phyloP scores from a whole-genome alignment of 92 coral and sea anemone genomes.

The Palythoa caribaeorum region DNA sequence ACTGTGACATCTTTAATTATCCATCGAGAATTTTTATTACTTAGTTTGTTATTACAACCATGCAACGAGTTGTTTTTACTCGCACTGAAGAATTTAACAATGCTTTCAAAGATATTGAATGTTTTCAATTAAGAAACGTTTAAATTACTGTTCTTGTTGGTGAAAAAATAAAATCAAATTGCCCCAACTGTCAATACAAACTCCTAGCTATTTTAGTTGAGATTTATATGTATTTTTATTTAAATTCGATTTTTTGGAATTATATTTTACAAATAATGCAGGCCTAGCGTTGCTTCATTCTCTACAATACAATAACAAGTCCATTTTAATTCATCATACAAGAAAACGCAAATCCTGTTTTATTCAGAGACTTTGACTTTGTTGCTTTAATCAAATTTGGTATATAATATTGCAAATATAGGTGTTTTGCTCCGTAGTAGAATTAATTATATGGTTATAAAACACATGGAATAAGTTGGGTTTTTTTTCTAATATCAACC shows the following conservation, averaged over 20 bases:
- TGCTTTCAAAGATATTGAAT: not conserved
- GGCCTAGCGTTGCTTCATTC: not conserved
- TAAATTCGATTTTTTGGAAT: not conserved
- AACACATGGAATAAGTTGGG: not conserved
- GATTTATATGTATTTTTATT: not conserved
- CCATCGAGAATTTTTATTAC: not conserved
- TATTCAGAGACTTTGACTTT: not conserved
- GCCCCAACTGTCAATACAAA: not conserved
- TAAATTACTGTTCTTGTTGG: not conserved
- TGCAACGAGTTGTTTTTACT: not conserved
- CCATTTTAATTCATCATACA: no score
- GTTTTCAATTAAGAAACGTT: not conserved
- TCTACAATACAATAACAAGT: no score
- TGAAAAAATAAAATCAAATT: not conserved
- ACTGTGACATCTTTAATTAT: not conserved
- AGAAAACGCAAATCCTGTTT: not conserved
- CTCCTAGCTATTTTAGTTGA: not conserved
- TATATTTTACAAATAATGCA: not conserved
- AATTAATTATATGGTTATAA: not conserved
- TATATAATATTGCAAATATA: not conserved
- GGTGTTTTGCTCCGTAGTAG: not conserved
- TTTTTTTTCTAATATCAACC: not conserved
- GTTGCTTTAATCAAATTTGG: not conserved
- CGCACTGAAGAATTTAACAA: not conserved
- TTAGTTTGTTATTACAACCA: not conserved